These are phyloP conservation scores for Pandemis corylana DNA, from an alignment of 2,888 invertebrate genomes.

Conservation along the genomic window DNA sequence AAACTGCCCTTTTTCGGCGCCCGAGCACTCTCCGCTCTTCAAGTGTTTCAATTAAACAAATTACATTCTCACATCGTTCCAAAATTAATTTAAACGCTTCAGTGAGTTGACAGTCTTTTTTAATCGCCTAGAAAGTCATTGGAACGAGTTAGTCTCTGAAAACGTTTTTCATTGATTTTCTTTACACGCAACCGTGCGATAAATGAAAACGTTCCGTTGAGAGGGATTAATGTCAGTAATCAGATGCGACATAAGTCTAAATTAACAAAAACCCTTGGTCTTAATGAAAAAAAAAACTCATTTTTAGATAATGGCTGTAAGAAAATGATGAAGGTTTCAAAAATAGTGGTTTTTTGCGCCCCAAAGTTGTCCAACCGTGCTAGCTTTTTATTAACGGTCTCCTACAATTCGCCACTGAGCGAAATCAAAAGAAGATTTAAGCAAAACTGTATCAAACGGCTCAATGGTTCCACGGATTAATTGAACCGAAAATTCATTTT, in stretches of 20 bases:
- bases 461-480: slow-evolving; percentile 2
- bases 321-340: background rate
- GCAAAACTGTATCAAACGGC: slow-evolving; percentile 1
- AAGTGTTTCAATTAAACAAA: slow-evolving; percentile 63
- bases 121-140: slow-evolving; percentile 26
- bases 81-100: slow-evolving; percentile 46
- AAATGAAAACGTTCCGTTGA: slow-evolving; percentile 20
- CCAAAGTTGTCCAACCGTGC: background rate
- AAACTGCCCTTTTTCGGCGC: slow-evolving; percentile 48
- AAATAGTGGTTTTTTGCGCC: slow-evolving; percentile 5
- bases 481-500: slow-evolving; percentile 12
- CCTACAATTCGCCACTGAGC: slow-evolving; percentile 4
- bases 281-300: background rate
- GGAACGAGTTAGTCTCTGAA: background rate
- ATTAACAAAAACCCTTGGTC: background rate
- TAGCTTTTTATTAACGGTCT: slow-evolving; percentile 20
- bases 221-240: slow-evolving; percentile 1
- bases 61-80: slow-evolving; percentile 55
- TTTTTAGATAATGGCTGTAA: background rate
- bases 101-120: slow-evolving; percentile 16
- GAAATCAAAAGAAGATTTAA: slow-evolving; percentile 24
- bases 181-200: slow-evolving; percentile 28
- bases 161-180: slow-evolving; percentile 20
- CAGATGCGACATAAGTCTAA: background rate
- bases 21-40: slow-evolving; percentile 45